A percentile compares a stretch with the other conserved stretches of the same genome.
phyloP scores from a whole-genome alignment of 2,888 invertebrate genomes.

The Toxonevra muliebris region DNA sequence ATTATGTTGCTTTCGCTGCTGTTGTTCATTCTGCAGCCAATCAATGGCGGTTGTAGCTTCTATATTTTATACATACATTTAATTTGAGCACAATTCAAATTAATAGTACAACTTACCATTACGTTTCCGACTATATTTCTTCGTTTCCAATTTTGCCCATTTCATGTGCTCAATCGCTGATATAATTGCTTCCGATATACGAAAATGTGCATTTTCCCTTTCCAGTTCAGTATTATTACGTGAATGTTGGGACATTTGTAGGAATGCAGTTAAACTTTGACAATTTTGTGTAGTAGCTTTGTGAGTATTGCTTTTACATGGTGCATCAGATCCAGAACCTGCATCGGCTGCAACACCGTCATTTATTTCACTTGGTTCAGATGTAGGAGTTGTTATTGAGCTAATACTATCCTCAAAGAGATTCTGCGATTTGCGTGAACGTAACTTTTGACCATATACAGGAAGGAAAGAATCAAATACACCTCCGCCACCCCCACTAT shows the following conservation, averaged over 20 bases:
- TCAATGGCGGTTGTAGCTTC: constrained; percentile 32
- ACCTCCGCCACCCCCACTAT: constrained; percentile 38
- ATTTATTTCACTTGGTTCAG: neutral
- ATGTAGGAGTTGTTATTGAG: constrained; percentile 40
- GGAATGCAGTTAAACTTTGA: constrained; percentile 77
- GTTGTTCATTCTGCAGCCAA: constrained; percentile 29
- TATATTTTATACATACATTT: neutral
- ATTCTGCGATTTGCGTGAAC: constrained; percentile 50
- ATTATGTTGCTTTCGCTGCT: too few relatives aligned
- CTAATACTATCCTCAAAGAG: constrained; percentile 57
- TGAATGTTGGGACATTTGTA: constrained; percentile 76
- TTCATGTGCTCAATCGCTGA: constrained; percentile 81
- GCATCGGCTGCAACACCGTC: neutral
- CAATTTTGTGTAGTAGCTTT: constrained; percentile 53
- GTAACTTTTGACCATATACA: constrained; percentile 59
- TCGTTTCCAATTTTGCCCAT: constrained; percentile 67
- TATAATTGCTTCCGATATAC: constrained; percentile 84
- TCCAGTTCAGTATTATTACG: constrained; percentile 80
- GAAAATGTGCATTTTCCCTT: constrained; percentile 87
- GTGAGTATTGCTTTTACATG: neutral
- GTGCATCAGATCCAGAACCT: neutral
- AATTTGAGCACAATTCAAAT: too few relatives aligned
- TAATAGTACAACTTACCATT: constrained; percentile 32
- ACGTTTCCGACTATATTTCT: constrained; percentile 29
- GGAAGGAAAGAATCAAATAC: constrained; percentile 59